Evolutionary conservation across 1,140 invertebrate species (phyloP).

Genomic region (Leptonema lineaticorne): DNA sequence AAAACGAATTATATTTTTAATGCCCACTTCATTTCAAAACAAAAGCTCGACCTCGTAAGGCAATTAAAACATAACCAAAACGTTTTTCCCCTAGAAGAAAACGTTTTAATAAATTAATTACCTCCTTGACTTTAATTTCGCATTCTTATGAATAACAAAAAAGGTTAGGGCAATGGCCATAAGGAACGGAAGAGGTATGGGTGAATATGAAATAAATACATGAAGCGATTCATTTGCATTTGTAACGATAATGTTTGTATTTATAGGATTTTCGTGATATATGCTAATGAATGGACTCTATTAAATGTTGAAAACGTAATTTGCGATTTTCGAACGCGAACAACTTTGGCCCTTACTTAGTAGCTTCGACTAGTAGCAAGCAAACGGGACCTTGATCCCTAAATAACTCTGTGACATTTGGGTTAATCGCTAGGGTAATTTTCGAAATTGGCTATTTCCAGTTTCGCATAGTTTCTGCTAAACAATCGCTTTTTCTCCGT

Average conservation of each 20-base stretch:
- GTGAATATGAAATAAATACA: background rate
- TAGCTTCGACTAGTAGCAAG: background rate
- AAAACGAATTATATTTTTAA: background rate
- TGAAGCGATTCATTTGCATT: background rate
- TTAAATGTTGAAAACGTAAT: background rate
- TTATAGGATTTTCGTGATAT: background rate
- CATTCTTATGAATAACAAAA: background rate
- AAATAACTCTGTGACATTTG: conserved; percentile 3
- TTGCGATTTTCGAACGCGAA: background rate
- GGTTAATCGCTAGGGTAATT: conserved; percentile 9
- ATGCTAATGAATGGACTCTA: background rate
- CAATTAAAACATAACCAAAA: conserved; percentile 8
- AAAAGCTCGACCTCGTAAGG: conserved; percentile 10
- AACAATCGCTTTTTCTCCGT: conserved; percentile 1
- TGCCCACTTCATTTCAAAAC: background rate
- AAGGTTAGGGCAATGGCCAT: too few relatives aligned
- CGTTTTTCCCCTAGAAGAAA: background rate
- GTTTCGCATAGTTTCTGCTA: conserved; percentile 6
- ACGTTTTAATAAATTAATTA: conserved; percentile 11
- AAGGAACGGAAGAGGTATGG: too few relatives aligned
- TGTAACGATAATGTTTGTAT: background rate
- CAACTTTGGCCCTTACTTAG: background rate
- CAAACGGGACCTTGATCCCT: conserved; percentile 1
- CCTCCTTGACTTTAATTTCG: background rate
- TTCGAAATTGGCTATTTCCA: conserved; percentile 8